phyloP scores from a whole-genome alignment of 2,113 vertebrate species.

The Charina bottae region DNA sequence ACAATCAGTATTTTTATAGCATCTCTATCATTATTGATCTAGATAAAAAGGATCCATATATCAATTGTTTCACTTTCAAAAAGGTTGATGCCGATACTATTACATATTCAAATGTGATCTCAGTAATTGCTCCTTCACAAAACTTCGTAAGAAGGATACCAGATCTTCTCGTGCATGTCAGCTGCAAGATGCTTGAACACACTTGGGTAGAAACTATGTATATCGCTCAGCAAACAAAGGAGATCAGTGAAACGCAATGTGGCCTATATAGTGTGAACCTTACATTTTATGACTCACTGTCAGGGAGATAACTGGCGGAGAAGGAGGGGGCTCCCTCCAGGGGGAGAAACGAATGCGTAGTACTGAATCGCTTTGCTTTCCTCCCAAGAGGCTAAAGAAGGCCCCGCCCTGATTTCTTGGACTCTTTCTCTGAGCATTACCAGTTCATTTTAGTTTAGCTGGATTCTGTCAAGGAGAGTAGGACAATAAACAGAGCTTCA shows the following conservation, averaged over 20 bases:
- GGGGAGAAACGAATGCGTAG: too few species aligned
- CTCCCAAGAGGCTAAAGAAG: too few species aligned
- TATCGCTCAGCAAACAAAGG: rapidly evolving
- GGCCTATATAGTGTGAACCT: slow-evolving; percentile 61
- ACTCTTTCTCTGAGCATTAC: too few species aligned
- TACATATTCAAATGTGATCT: slow-evolving; percentile 69
- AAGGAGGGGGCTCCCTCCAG: too few species aligned
- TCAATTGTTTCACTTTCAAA: background rate
- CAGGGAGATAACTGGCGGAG: too few species aligned
- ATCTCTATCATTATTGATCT: background rate
- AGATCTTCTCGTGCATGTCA: slow-evolving; percentile 56
- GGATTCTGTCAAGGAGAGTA: too few species aligned
- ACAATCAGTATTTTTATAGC: background rate
- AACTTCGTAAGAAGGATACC: slow-evolving; percentile 51
- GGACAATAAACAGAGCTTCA: too few species aligned
- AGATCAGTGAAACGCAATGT: slow-evolving; percentile 63
- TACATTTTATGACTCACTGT: slow-evolving; percentile 65
- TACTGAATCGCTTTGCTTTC: too few species aligned
- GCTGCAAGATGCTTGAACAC: slow-evolving; percentile 73
- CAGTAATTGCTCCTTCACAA: slow-evolving; percentile 21
- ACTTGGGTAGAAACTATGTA: slow-evolving; percentile 67
- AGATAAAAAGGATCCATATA: background rate
- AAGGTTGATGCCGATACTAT: slow-evolving; percentile 69
- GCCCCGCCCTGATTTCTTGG: too few species aligned
- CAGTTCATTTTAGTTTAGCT: too few species aligned